Evolutionary conservation across 2,113 vertebrate species (phyloP).

Genomic region (Siniperca chuatsi): DNA sequence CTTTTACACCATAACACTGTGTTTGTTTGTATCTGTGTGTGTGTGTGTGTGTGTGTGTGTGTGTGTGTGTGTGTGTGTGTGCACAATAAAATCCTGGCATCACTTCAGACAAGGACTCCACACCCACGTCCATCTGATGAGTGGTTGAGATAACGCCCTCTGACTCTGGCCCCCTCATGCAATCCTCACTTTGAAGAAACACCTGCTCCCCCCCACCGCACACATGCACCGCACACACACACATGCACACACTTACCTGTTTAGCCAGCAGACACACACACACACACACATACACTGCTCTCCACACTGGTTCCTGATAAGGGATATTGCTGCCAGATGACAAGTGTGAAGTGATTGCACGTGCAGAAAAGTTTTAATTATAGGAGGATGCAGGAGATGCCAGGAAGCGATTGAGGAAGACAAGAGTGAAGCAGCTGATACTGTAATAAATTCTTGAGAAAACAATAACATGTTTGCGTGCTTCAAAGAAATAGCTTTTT

Average conservation of each 20-base stretch:
- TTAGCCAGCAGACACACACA: background rate
- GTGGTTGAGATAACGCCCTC: slow-evolving; percentile 54
- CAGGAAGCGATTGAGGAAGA: slow-evolving; percentile 10
- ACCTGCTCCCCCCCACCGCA: slow-evolving; percentile 67
- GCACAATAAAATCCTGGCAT: slow-evolving; percentile 69
- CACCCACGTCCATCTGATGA: slow-evolving; percentile 61
- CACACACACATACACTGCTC: slow-evolving; percentile 26
- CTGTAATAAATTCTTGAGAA: background rate
- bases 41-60: slow-evolving; percentile 2
- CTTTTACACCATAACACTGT: slow-evolving; percentile 47
- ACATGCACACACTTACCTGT: background rate
- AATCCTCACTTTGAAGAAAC: slow-evolving; percentile 79
- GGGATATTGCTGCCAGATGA: slow-evolving; percentile 80
- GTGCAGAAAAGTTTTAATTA: slow-evolving; percentile 42
- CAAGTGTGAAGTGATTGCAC: slow-evolving; percentile 56
- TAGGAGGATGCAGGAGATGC: background rate
- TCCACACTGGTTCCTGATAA: slow-evolving; percentile 58
- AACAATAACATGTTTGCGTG: background rate
- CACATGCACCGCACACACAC: background rate
- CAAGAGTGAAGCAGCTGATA: background rate
- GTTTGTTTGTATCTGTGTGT: slow-evolving; percentile 6
- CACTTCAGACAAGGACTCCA: slow-evolving; percentile 65
- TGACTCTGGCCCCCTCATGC: slow-evolving; percentile 52
- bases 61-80: slow-evolving; percentile 18
- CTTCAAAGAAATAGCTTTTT: background rate